Evolutionary conservation across 2,888 invertebrate genomes (phyloP).

Genomic region (Drosophila histrio): DNA sequence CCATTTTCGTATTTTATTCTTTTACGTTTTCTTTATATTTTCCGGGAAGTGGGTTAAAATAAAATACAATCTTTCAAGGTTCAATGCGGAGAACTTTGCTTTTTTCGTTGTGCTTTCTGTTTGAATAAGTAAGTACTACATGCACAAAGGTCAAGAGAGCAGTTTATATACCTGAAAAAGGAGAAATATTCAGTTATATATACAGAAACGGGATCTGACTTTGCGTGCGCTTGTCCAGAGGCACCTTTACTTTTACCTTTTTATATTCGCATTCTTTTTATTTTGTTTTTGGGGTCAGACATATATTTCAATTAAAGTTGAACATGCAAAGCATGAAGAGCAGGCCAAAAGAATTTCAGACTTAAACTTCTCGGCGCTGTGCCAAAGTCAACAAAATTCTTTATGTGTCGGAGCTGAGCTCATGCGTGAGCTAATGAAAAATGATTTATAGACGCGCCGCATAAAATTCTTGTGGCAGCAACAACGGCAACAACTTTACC

Average conservation of each 20-base stretch:
- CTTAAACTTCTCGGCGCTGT: conserved; percentile 20
- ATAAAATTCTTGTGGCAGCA: conserved; percentile 37
- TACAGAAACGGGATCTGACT: conserved; percentile 38
- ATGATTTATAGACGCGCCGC: conserved; percentile 67
- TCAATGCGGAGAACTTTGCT: conserved; percentile 50
- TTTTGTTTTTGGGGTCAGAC: conserved; percentile 43
- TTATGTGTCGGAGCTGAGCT: conserved; percentile 30
- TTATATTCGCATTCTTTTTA: conserved; percentile 2
- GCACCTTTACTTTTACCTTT: conserved; percentile 14
- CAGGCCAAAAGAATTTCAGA: conserved; percentile 26
- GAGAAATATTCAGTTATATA: not conserved
- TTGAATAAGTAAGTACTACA: conserved; percentile 26
- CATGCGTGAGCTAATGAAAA: conserved; percentile 70
- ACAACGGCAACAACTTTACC: conserved; percentile 25
- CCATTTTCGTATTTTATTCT: conserved; percentile 19
- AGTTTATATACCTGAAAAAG: conserved; percentile 34
- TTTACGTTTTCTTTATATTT: conserved; percentile 12
- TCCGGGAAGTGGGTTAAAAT: conserved; percentile 61
- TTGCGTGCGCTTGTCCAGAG: conserved; percentile 47
- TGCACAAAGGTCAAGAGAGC: conserved; percentile 66
- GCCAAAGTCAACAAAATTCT: conserved; percentile 23
- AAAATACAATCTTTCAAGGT: conserved; percentile 66
- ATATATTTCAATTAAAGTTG: conserved; percentile 74
- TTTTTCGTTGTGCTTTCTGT: conserved; percentile 11
- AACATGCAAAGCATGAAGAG: conserved; percentile 63